Conservation (phyloP, 2,888 invertebrate species). For the Lycaena phlaeas region DNA sequence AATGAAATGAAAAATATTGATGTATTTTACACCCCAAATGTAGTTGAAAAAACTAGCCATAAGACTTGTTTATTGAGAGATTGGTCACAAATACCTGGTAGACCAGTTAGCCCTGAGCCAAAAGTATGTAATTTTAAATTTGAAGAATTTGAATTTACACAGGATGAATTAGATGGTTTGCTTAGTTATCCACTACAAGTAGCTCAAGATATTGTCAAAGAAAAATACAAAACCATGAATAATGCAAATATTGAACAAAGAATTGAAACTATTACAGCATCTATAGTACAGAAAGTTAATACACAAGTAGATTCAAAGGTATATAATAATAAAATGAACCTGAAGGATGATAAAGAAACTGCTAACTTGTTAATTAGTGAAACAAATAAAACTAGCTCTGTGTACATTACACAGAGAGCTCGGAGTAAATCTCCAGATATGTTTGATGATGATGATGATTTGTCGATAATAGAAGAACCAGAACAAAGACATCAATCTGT, state of each 20-base stretch:
- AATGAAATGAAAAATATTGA: slow-evolving; percentile 32
- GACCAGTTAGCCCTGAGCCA: slow-evolving; percentile 69
- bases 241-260: slow-evolving; percentile 9
- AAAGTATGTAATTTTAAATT: slow-evolving; percentile 31
- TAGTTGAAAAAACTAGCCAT: slow-evolving; percentile 50
- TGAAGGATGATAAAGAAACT: not conserved
- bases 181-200: slow-evolving; percentile 42
- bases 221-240: slow-evolving; percentile 13
- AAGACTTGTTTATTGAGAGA: slow-evolving; percentile 66
- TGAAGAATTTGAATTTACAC: slow-evolving; percentile 40
- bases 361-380: not conserved
- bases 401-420: not conserved
- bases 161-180: slow-evolving; percentile 46
- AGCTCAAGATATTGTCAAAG: slow-evolving; percentile 32
- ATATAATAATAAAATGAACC: not conserved
- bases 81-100: slow-evolving; percentile 76
- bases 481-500: slow-evolving; percentile 16
- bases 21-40: slow-evolving; percentile 55
- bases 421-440: slow-evolving; percentile 60
- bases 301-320: no score
- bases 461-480: slow-evolving; percentile 21
- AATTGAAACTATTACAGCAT: no score
- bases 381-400: not conserved
- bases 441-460: slow-evolving; percentile 55
- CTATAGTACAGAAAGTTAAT: no score